Conservation (phyloP, 2,888 invertebrate species). For the Dicranocentrus wangi region DNA sequence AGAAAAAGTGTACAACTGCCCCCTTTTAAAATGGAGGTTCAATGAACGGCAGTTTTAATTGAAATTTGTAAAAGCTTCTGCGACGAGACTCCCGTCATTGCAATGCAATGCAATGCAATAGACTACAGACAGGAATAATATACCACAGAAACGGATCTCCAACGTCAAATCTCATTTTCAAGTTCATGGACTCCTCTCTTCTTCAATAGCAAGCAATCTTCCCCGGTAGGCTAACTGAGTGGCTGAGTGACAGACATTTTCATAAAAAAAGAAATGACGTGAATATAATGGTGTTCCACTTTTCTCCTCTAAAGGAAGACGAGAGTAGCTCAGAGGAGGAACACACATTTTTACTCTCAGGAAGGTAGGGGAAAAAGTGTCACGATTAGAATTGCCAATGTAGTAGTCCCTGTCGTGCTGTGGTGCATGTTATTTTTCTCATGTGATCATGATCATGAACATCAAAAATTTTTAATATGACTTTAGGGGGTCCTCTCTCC, state of each 20-base stretch:
- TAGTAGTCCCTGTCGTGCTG: slow-evolving; percentile 5
- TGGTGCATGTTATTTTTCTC: slow-evolving; percentile 18
- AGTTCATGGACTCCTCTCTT: slow-evolving; percentile 28
- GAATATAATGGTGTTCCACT: slow-evolving; percentile 9
- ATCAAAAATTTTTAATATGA: neutral
- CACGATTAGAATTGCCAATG: slow-evolving; percentile 4
- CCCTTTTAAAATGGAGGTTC: slow-evolving; percentile 10
- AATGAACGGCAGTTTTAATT: slow-evolving; percentile 40
- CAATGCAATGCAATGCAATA: too few relatives aligned
- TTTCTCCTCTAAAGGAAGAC: neutral
- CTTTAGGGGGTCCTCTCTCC: slow-evolving; percentile 16
- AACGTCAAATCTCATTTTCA: slow-evolving; percentile 30
- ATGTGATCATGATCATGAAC: neutral
- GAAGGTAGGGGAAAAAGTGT: slow-evolving; percentile 19
- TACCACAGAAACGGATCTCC: neutral
- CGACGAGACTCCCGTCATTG: too few relatives aligned
- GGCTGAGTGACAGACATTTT: neutral
- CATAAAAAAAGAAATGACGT: neutral
- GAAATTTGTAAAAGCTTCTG: slow-evolving; percentile 5
- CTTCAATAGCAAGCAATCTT: neutral
- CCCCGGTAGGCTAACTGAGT: neutral
- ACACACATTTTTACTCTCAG: neutral
- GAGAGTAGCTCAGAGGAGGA: neutral
- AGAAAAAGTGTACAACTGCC: neutral
- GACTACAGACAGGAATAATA: too few relatives aligned